Base-by-base conservation (phyloP, 2,888 invertebrate species). In the Troides oblongomaculatus region DNA sequence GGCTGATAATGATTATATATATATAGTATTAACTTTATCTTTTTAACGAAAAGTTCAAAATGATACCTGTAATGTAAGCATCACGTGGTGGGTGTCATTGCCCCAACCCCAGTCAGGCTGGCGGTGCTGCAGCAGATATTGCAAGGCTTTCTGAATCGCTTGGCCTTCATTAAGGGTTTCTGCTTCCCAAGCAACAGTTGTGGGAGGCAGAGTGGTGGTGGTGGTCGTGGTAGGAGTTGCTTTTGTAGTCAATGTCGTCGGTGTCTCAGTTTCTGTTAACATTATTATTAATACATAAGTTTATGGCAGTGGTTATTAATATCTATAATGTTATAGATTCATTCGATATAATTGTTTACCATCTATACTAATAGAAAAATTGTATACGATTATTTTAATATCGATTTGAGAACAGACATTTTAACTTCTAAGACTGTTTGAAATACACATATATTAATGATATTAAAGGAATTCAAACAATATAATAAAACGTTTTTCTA, bases 91-190 rank as follows among this genome's bases (percentile, higher is more conserved):
- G 0, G 97, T 97, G 79, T 97, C 97, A 77, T 96, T 96, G 56
- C 95, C 95, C 96, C 97, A 97, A 7, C 97, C 97, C 93, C 95
- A 96, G 82, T 97, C 96, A 3, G 94, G 90, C 76, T 95, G 95
- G 36, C 97, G 93, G 77, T 96, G 96, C 75, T 94, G 94, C 80
- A 95, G 93, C 30, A 97, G 87, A 94, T 96, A 97, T 75, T 95
- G 94, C 70, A 96, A 86, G 1, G 97, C 97, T 76, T 94, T 94
- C 79, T 94, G 94, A 71, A 95, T 92, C 68, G 95, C 94, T 74
- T 93, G 93, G 0, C 94, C 94, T 74, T 93, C 91, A 77, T 89
- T 90, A 77, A 91, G 75, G 2, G 90, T 88, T 75, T 90, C 90
- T 2, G 84, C 79, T 78, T 90, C 90, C 90, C 90, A 90, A 0